Base-by-base conservation (phyloP, 2,888 invertebrate genomes). In the Griposia aprilina region DNA sequence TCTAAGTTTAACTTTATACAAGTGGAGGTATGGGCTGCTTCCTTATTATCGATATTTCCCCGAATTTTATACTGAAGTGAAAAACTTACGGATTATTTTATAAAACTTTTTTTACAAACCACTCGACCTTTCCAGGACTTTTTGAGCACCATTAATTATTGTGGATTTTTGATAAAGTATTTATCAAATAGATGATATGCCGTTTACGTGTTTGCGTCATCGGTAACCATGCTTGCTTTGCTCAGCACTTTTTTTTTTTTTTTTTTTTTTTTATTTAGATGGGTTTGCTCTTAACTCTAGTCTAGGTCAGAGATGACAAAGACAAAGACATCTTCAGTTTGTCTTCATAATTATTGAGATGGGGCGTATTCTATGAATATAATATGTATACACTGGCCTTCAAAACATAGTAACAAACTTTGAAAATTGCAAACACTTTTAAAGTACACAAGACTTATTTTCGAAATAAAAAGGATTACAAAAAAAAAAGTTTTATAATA, bases 131-230 rank as follows among this genome's bases (percentile, higher is more conserved):
- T 48, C 7, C 30, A 57, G 26, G 23, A n/a, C n/a, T 57, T 15
- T 81, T 81, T 30, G 17, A 30, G 17, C 66, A 76, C 30, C n/a
- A 50, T 15, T 78, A n/a, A 75, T 63, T 50, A 57, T 41, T 30
- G 41, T 41, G 20, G 36, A 48, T 55, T 48, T 52, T 62, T 55
- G 0, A 10, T 80, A 17, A 71, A 55, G 30, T 2, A 6, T 60
- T 80, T 36, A 50, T 45, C 5, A 8, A 70, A 52, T 59, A 41
- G 59, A 30, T 66, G 15, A 26, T 41, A 50, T 23, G 4, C 26
- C 5, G 2, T 50, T 48, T 2, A 6, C 2, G 5, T 26, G 26
- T 67, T 48, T 66, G 11, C 76, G 15, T 30, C 30, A 74, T 45
- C 17, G 13, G 45, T 55, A n/a, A 74, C 45, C 2, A 45, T 45